Base-by-base conservation (phyloP, 2,797 vertebrate genomes). In the Tympanoctomys barrerae region DNA sequence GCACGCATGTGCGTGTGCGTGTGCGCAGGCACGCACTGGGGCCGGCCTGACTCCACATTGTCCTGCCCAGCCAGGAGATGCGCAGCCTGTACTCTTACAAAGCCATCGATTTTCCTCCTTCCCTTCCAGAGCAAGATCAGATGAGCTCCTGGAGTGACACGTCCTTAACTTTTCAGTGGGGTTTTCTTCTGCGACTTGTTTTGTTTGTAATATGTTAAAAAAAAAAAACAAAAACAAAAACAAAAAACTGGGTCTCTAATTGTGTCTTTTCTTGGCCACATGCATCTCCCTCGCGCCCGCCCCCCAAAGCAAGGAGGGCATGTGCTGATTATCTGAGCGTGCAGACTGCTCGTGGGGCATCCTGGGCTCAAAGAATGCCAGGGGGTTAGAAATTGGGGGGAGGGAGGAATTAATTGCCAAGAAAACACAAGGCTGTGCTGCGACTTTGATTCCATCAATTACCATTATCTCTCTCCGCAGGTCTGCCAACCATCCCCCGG, bases 361-460 rank as follows among this genome's bases (percentile, higher is more conserved):
- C 98, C 98, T 95, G 97, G 98, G 98, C 98, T 98, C 98, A 89
- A 98, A 92, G 98, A 98, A 98, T 98, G 97, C 98, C 98, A 95
- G 79, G 68, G 94, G 97, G 97, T 95, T 97, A 97, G 98, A 98
- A 98, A 98, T 97, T 97, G 98, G 98, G 80, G 98, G 97, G 98
- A 97, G 77, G 98, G 98, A 97, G 98, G 98, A 98, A 99, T 99
- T 99, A 99, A 99, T 99, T 98, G 98, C 98, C 92, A 94, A 96
- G 96, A 97, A 88, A 98, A 97, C 98, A 97, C 97, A 97, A 97
- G 98, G 98, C 98, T 97, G 98, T 97, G 98, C 97, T 98, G 98
- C 94, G 98, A 98, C 98, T 99, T 98, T 98, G 98, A 98, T 98
- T 98, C 98, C 98, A 99, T 99, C 99, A 99, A 99, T 99, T 98